These are phyloP conservation scores for Lampris incognitus DNA, from an alignment of 2,113 vertebrate species.

Conservation along the genomic window DNA sequence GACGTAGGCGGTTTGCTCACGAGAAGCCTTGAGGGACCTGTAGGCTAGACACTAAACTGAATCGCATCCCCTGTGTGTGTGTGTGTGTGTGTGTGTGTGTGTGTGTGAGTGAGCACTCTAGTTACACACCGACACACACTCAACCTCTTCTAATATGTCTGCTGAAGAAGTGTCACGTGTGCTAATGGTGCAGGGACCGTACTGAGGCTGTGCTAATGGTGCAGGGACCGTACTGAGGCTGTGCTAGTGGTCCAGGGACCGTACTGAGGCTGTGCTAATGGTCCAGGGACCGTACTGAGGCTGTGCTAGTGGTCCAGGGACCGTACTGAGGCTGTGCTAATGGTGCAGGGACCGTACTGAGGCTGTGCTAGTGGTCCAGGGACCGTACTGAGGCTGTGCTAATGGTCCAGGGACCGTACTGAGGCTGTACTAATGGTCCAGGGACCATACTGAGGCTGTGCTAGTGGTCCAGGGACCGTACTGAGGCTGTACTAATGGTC, in stretches of 20 bases:
- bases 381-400: conserved; percentile 30
- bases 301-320: too few species aligned
- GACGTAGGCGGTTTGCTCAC: background rate
- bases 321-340: too few species aligned
- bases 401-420: conserved; percentile 55
- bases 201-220: conserved; percentile 60
- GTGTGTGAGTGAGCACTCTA: conserved; percentile 49
- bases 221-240: conserved; percentile 21
- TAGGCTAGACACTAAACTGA: conserved; percentile 10
- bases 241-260: too few species aligned
- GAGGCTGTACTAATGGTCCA: too few species aligned
- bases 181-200: conserved; percentile 44
- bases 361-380: conserved; percentile 65
- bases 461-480: too few species aligned
- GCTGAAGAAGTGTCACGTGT: conserved; percentile 59
- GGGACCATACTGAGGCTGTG: too few species aligned
- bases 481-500: too few species aligned
- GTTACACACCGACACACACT: conserved; percentile 34
- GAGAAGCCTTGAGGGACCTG: too few species aligned
- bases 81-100: conserved; percentile 24
- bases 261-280: conserved; percentile 51
- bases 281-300: conserved; percentile 38
- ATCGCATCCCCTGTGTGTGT: conserved; percentile 24
- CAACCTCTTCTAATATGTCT: conserved; percentile 54
- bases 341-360: background rate